Percentiles rank a stretch among this genome's conserved stretches.
Conservation (phyloP, 2,797 vertebrate species). For the Craterocephalus amniculus region DNA sequence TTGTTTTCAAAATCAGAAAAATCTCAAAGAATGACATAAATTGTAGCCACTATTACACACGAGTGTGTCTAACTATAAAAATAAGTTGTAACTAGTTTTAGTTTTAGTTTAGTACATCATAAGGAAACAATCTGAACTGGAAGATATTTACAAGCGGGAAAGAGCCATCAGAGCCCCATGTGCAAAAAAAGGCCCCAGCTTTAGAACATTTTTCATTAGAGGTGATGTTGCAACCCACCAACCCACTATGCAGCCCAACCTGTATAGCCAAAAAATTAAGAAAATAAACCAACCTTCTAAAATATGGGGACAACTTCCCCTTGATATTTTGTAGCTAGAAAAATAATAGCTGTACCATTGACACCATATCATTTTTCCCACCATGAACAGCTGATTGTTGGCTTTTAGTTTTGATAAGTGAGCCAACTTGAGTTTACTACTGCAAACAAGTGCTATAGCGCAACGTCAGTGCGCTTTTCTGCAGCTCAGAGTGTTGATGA, state of each 20-base stretch:
- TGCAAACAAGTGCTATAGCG: neutral
- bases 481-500: neutral
- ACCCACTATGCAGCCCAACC: no score
- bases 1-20: neutral
- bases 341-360: neutral
- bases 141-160: no score
- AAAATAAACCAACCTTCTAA: neutral
- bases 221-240: neutral
- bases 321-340: neutral
- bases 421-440: neutral
- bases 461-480: neutral
- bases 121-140: no score
- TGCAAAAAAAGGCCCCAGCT: no score
- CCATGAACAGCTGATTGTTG: neutral
- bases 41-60: neutral
- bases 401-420: neutral
- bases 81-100: no score
- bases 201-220: no score
- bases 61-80: neutral
- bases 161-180: no score
- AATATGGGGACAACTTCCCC: neutral
- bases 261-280: neutral
- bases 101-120: no score
- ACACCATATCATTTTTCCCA: no score
- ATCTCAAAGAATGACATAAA: no score